Percentiles rank a stretch among this genome's conserved stretches.
phyloP scores from a whole-genome alignment of 2,888 invertebrate species.

The Mesoligia furuncula region DNA sequence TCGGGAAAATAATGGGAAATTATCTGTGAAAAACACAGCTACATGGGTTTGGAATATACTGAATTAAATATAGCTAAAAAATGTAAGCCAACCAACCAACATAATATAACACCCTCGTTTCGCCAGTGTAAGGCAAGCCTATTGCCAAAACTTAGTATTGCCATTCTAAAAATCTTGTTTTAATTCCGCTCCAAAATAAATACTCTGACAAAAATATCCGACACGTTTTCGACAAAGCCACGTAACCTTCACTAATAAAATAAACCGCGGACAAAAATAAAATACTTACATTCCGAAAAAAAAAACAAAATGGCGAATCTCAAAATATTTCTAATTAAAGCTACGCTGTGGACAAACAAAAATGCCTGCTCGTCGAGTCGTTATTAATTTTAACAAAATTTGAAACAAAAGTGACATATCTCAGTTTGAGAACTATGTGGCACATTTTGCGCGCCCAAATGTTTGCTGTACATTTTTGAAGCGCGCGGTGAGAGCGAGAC shows the following conservation, averaged over 20 bases:
- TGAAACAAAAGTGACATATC: conserved; percentile 87
- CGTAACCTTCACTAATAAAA: conserved; percentile 60
- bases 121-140: not conserved
- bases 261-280: conserved; percentile 50
- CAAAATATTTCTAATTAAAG: conserved; percentile 89
- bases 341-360: conserved; percentile 75
- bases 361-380: conserved; percentile 76
- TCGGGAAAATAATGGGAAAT: too few species aligned
- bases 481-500: conserved; percentile 65
- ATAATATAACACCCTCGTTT: too few species aligned
- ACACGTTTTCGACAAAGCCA: conserved; percentile 50
- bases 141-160: not conserved
- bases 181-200: not conserved
- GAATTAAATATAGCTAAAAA: not conserved
- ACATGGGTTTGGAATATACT: not conserved
- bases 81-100: too few species aligned
- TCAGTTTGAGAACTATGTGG: conserved; percentile 85
- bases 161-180: not conserved
- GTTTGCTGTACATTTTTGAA: conserved; percentile 80
- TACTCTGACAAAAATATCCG: conserved; percentile 29
- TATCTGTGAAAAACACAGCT: not conserved
- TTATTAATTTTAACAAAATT: conserved; percentile 89
- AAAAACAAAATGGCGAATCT: conserved; percentile 78
- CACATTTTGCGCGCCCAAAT: conserved; percentile 82
- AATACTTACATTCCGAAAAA: conserved; percentile 39